Evolutionary conservation across 2,113 vertebrate genomes (phyloP), one percentile per base, ranked within the genome.

Genomic region (Ramphastos sulfuratus): DNA sequence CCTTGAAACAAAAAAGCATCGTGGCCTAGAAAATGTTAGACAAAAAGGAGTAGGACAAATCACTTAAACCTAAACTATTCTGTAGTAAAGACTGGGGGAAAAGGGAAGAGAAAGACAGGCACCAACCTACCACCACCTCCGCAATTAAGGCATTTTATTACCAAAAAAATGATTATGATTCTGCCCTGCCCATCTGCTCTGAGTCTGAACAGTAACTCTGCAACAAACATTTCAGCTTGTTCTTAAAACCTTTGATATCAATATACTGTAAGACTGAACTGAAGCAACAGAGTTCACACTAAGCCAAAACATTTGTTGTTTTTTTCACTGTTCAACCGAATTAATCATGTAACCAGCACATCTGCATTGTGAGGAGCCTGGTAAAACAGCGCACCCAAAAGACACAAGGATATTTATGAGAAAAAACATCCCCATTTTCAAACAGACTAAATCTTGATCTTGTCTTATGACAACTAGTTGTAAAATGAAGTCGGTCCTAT

Each of bases 181-280:
- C 98, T 98, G 98, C 98, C 98, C 98, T 98, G 98, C 98, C 98
- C 98, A 97, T 98, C 98, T 98, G 98, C 98, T 98, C 98, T 98
- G 98, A 98, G 98, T 98, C 98, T 98, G 98, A 98, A 97, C 97
- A 97, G 89, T 95, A 98, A 97, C 97, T 97, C 97, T 97, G 97
- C 95, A 97, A 97, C 94, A 97, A 95, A 96, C 97, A 98, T 98
- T 98, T 97, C 79, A 94, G 95, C 94, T 98, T 97, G 90, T 96
- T 96, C 94, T 97, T 97, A 94, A 95, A 93, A 89, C 93, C 27
- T 91, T 85, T 93, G 89, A 97, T 76, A 96, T 59, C 95, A 95
- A 92, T 91, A 96, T 42, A 95, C 24, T 74, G 82, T 59, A 96
- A 90, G 81, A 85, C 97, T 97, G 89, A 97, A 93, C 92, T 96